Conservation (phyloP, 2,797 vertebrate genomes). For the Danionella dracula region DNA sequence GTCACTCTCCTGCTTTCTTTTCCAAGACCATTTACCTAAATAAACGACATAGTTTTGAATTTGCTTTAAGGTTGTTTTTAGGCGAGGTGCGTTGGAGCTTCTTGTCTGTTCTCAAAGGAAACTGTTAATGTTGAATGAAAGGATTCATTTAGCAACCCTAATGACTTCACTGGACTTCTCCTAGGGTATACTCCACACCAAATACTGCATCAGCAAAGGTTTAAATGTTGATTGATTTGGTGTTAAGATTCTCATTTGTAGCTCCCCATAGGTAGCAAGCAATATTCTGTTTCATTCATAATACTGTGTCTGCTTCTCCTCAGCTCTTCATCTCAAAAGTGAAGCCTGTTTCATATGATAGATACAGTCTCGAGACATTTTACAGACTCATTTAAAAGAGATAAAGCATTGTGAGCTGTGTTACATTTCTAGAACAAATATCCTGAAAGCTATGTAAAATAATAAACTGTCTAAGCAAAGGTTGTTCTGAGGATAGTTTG, state of each 20-base stretch:
- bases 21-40: background rate
- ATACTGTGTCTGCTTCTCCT: conserved; percentile 21
- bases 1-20: background rate
- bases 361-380: conserved; percentile 17
- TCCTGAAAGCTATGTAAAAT: too few relatives aligned
- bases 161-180: background rate
- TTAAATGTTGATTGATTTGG: conserved; percentile 39
- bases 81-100: too few relatives aligned
- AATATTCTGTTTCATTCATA: conserved; percentile 22
- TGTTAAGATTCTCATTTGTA: conserved; percentile 11
- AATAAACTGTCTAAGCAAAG: too few relatives aligned
- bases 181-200: background rate
- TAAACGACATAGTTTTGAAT: background rate
- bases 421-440: background rate
- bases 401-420: conserved; percentile 1
- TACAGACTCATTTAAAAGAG: background rate
- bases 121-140: background rate
- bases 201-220: background rate
- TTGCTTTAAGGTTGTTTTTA: too few relatives aligned
- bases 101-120: too few relatives aligned
- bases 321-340: conserved; percentile 16
- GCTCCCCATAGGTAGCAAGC: background rate
- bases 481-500: background rate
- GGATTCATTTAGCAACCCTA: background rate
- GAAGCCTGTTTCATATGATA: conserved; percentile 5